These are phyloP conservation scores for Channa striata DNA, from an alignment of 2,797 vertebrate genomes.

Conservation along the genomic window DNA sequence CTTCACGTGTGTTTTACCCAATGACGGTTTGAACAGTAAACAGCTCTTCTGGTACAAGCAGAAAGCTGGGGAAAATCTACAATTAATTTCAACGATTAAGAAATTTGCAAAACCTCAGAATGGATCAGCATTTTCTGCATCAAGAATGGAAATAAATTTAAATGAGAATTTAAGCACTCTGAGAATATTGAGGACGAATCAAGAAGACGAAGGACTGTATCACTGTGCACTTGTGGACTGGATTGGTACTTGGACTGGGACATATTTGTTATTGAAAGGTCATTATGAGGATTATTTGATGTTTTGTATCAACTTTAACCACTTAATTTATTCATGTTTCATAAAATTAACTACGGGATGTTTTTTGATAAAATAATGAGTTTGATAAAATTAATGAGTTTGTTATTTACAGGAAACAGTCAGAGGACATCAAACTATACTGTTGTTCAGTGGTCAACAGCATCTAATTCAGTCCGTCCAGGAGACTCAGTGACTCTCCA, in stretches of 20 bases:
- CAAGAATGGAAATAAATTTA: accelerated
- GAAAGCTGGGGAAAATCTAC: neutral
- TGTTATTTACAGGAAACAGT: too few relatives aligned
- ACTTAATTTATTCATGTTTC: too few relatives aligned
- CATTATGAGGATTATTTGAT: neutral
- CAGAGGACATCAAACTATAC: neutral
- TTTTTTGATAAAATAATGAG: too few relatives aligned
- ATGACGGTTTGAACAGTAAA: accelerated
- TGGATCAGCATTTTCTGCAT: neutral
- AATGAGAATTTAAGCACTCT: neutral
- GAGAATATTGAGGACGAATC: conserved; percentile 4
- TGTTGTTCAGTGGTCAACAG: conserved; percentile 23
- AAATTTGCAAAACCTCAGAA: accelerated
- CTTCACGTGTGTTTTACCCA: neutral
- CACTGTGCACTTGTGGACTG: conserved; percentile 3
- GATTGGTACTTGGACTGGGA: conserved; percentile 5
- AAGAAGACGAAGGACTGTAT: conserved; percentile 51
- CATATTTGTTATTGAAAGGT: conserved; percentile 31
- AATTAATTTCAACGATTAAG: neutral
- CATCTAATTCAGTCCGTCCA: neutral
- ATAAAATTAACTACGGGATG: too few relatives aligned
- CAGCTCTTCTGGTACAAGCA: conserved; percentile 42
- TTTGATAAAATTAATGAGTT: too few relatives aligned
- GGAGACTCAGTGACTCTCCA: conserved; percentile 42
- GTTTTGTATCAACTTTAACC: too few relatives aligned